These are phyloP conservation scores for Falco peregrinus DNA, from an alignment of 2,797 vertebrate species.

Conservation along the genomic window DNA sequence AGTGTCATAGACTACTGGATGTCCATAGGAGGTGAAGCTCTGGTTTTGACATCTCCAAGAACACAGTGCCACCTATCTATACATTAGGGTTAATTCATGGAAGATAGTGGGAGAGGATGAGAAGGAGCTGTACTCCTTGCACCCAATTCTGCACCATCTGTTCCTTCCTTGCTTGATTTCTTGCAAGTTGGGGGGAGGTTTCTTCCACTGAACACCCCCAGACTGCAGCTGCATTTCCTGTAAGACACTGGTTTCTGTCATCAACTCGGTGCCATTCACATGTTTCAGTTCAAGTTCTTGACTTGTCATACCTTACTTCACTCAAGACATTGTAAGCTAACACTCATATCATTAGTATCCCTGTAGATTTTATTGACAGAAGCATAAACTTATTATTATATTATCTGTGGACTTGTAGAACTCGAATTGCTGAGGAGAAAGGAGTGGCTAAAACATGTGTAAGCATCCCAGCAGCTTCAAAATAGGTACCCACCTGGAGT, in stretches of 20 bases:
- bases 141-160: accelerated
- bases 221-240: background rate
- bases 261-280: background rate
- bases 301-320: background rate
- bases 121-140: accelerated
- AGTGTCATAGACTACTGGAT: accelerated
- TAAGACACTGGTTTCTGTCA: background rate
- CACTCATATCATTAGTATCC: background rate
- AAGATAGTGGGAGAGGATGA: accelerated
- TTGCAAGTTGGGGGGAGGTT: background rate
- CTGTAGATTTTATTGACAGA: background rate
- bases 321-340: background rate
- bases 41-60: background rate
- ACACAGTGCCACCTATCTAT: conserved; percentile 36
- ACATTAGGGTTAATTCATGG: background rate
- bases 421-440: background rate
- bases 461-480: background rate
- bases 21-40: background rate
- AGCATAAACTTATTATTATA: background rate
- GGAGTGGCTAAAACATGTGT: background rate
- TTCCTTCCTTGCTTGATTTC: background rate
- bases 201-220: background rate
- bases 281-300: background rate
- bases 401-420: background rate
- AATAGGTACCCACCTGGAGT: background rate